Percentiles rank a stretch among this genome's conserved stretches.
Conservation (phyloP, 2,888 invertebrate genomes). For the Dolichopus griseipennis region DNA sequence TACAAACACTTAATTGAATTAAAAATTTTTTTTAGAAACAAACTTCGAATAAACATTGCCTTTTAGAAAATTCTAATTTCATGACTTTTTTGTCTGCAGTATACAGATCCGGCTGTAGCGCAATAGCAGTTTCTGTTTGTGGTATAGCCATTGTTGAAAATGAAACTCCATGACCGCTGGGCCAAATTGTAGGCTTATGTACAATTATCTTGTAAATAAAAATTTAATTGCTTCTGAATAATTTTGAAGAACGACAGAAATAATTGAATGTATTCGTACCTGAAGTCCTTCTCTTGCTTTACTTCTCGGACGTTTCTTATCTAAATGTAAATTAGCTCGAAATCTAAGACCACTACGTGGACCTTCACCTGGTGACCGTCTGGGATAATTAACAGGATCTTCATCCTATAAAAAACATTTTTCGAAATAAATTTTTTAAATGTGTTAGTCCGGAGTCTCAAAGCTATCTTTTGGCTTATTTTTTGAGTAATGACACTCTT, state of each 20-base stretch:
- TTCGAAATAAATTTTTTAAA: not conserved
- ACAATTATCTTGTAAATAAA: not conserved
- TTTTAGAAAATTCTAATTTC: not conserved
- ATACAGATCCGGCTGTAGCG: not conserved
- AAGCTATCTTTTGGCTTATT: too few relatives aligned
- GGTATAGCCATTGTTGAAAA: not conserved
- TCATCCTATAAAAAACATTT: not conserved
- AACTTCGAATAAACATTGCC: not conserved
- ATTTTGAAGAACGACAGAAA: too few relatives aligned
- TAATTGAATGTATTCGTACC: too few relatives aligned
- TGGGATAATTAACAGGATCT: slow-evolving; percentile 29
- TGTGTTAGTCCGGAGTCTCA: too few relatives aligned
- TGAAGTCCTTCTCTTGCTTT: not conserved
- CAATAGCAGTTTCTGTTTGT: not conserved
- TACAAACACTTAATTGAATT: too few relatives aligned
- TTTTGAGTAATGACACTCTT: too few relatives aligned
- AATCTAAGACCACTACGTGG: slow-evolving; percentile 30
- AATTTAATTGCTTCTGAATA: too few relatives aligned
- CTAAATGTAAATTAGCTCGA: slow-evolving; percentile 23
- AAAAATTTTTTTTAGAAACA: not conserved
- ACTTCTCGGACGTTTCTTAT: not conserved
- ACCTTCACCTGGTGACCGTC: slow-evolving; percentile 32
- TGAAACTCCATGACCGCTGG: not conserved
- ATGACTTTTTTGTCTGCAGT: not conserved
- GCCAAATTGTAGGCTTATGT: not conserved